Percentiles rank a stretch among this genome's conserved stretches.
phyloP scores from a whole-genome alignment of 2,113 vertebrate species.

The Planiliza haematocheilus region DNA sequence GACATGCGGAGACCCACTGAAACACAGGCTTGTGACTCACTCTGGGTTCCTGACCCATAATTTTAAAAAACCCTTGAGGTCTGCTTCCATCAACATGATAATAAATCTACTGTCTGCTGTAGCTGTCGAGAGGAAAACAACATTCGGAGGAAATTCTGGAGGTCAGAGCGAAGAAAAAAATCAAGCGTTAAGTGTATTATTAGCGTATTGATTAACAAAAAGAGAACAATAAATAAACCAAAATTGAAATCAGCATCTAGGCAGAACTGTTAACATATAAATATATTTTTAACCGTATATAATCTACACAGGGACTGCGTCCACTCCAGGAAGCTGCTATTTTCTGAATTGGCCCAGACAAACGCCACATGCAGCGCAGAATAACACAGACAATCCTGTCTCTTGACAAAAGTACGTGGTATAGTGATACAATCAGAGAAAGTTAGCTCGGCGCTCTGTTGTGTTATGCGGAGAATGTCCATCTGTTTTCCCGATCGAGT shows the following conservation, averaged over 20 bases:
- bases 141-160: constrained; percentile 11
- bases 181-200: background rate
- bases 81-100: constrained; percentile 63
- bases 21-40: constrained; percentile 60
- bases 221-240: background rate
- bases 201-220: constrained; percentile 24
- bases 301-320: constrained; percentile 24
- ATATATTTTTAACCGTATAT: too few relatives aligned
- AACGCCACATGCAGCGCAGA: constrained; percentile 29
- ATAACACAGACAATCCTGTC: constrained; percentile 34
- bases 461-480: constrained; percentile 14
- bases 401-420: constrained; percentile 21
- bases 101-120: constrained; percentile 54
- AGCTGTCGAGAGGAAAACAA: constrained; percentile 41
- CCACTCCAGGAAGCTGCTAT: constrained; percentile 12
- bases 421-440: constrained; percentile 25
- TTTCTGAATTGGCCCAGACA: constrained; percentile 10
- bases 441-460: constrained; percentile 2
- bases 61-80: constrained; percentile 60
- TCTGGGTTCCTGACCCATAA: constrained; percentile 66
- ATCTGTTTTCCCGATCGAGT: constrained; percentile 9
- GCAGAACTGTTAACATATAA: too few relatives aligned
- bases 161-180: constrained; percentile 10
- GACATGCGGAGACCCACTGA: constrained; percentile 50
- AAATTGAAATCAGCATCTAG: constrained; percentile 2